Conservation (phyloP, 2,113 vertebrate genomes). For the Syngnathus floridae region DNA sequence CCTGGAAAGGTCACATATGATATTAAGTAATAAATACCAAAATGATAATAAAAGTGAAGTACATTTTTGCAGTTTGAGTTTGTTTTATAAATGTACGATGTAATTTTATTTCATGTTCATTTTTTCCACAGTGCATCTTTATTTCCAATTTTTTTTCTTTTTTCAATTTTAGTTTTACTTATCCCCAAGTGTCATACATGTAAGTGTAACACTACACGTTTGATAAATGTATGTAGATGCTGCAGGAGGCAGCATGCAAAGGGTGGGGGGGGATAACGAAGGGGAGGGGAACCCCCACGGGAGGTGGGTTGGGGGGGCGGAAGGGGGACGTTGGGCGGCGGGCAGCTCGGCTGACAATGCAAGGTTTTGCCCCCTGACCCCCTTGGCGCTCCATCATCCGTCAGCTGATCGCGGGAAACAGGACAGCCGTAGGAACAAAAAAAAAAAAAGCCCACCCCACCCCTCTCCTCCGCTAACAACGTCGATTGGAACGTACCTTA, state of each 20-base stretch:
- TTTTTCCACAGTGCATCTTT: no score
- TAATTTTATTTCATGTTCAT: no score
- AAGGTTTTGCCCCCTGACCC: constrained; percentile 63
- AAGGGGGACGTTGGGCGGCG: not conserved
- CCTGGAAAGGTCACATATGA: no score
- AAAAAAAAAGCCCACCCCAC: constrained; percentile 11
- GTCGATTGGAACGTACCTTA: constrained; percentile 25
- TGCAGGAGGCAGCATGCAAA: constrained; percentile 31
- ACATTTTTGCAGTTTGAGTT: no score
- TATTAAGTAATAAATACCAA: no score
- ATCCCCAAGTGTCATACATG: not conserved
- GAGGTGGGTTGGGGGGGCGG: constrained; percentile 1
- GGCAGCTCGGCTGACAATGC: constrained; percentile 61
- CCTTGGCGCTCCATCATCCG: constrained; percentile 59
- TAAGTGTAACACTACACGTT: not conserved
- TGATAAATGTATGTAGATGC: constrained; percentile 66
- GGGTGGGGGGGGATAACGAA: not conserved
- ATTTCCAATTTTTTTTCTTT: no score
- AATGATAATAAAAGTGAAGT: no score
- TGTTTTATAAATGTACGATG: no score
- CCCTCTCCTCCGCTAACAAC: constrained; percentile 21
- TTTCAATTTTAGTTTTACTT: no score
- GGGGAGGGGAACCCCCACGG: constrained; percentile 7
- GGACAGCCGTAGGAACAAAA: constrained; percentile 31
- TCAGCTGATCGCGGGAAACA: constrained; percentile 66